Evolutionary conservation across 2,888 invertebrate genomes (phyloP).

Genomic region (Protophormia terraenovae): DNA sequence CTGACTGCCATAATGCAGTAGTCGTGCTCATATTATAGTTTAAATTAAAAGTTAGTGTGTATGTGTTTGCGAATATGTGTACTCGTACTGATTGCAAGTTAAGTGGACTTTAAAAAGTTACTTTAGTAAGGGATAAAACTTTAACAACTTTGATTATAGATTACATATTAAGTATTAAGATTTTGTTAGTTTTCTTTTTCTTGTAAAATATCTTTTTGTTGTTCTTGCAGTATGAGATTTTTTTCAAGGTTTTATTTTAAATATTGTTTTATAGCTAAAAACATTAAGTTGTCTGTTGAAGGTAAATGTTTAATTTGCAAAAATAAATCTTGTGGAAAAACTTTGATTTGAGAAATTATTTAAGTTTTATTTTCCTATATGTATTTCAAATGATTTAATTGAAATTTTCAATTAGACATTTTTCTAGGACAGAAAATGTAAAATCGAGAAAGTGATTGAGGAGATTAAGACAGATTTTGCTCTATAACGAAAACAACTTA

Average conservation of each 20-base stretch:
- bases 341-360: neutral
- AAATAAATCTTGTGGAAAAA: neutral
- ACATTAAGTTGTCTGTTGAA: neutral
- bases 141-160: slow-evolving; percentile 50
- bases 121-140: slow-evolving; percentile 45
- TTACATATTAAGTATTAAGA: slow-evolving; percentile 16
- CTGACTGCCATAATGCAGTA: neutral
- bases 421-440: too few relatives aligned
- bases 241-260: too few relatives aligned
- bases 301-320: neutral
- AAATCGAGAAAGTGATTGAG: too few relatives aligned
- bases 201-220: neutral
- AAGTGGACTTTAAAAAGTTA: slow-evolving; percentile 60
- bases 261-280: neutral
- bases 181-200: neutral
- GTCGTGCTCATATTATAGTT: neutral
- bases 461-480: too few relatives aligned
- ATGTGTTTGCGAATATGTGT: slow-evolving; percentile 10
- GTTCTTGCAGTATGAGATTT: neutral
- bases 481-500: too few relatives aligned
- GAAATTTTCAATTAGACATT: too few relatives aligned
- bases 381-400: neutral
- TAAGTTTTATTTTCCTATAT: neutral
- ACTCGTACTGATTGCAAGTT: slow-evolving; percentile 33
- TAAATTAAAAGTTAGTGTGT: too few relatives aligned